Evolutionary conservation across 2,888 invertebrate species (phyloP).

Genomic region (Drosophila longiperda): DNA sequence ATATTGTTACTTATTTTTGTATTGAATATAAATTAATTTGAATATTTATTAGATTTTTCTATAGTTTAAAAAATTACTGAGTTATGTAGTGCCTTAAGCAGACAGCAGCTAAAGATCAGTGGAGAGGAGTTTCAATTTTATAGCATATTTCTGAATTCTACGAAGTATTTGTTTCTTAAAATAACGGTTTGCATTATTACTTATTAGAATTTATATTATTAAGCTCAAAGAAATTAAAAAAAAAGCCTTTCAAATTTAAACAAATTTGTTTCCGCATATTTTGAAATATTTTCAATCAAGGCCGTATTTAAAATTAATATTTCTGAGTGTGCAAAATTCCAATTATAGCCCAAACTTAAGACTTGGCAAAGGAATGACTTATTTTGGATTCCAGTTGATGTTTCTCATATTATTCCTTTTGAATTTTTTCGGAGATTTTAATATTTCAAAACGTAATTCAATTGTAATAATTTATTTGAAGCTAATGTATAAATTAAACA

Average conservation of each 20-base stretch:
- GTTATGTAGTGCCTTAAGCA: too few relatives aligned
- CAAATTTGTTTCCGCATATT: background rate
- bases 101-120: background rate
- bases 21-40: background rate
- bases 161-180: background rate
- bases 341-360: background rate
- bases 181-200: background rate
- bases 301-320: background rate
- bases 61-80: background rate
- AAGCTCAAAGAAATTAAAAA: too few relatives aligned
- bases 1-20: background rate
- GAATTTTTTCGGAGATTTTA: background rate
- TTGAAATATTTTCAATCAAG: background rate
- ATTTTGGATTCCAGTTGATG: background rate
- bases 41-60: background rate
- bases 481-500: background rate
- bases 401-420: background rate
- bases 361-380: background rate
- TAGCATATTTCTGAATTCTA: background rate
- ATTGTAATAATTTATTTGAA: background rate
- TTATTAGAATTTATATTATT: background rate
- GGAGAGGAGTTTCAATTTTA: background rate
- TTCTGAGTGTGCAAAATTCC: background rate
- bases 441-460: background rate
- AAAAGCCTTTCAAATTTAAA: background rate